Evolutionary conservation across 2,113 vertebrate species (phyloP), one percentile per base, ranked within the genome.

Genomic region (Eublepharis macularius): DNA sequence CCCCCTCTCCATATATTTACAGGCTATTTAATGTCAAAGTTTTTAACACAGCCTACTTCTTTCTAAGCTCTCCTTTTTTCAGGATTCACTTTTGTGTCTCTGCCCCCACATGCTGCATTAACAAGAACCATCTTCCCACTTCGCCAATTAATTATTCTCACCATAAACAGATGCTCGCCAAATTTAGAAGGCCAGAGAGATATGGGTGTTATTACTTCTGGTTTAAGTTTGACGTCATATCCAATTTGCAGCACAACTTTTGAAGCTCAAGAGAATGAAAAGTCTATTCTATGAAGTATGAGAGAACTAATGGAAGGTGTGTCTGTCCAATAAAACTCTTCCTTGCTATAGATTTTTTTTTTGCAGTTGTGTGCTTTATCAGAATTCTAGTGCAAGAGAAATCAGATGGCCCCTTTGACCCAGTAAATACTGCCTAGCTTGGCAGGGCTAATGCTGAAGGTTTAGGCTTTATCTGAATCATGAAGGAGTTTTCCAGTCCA

Each of bases 141-240:
- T 91, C 91, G 82, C 83, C 94, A 94, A 95, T 94, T 95, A 95
- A 95, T 95, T 92, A 89, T 86, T 93, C 79, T 91, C 92, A 94
- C 93, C 93, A 93, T 84, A 85, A 95, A 69, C 95, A 96, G 94
- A 92, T 95, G 92, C 92, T 91, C 81, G 70, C 47, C 75, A 87
- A 85, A 87, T 93, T 95, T 95, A 95, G 93, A 96, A 95, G 91
- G 89, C 82, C 32, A 17, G 76, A 79, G 92, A 86, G 83, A 94
- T 85, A 73, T 81, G 93, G 90, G 90, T 94, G 75, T 79, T 83
- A 1, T 82, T 92, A 89, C 70, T 92, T 77, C 65, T 85, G 85
- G 86, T 60, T 90, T 77, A 87, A 36, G 7, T 41, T n/a, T 91
- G 81, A 81, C 82, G 90, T 92, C 47, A 82, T 79, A 0, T 90